These are phyloP conservation scores for Nasonia giraulti DNA, from an alignment of 1,140 invertebrate species.

Conservation along the genomic window DNA sequence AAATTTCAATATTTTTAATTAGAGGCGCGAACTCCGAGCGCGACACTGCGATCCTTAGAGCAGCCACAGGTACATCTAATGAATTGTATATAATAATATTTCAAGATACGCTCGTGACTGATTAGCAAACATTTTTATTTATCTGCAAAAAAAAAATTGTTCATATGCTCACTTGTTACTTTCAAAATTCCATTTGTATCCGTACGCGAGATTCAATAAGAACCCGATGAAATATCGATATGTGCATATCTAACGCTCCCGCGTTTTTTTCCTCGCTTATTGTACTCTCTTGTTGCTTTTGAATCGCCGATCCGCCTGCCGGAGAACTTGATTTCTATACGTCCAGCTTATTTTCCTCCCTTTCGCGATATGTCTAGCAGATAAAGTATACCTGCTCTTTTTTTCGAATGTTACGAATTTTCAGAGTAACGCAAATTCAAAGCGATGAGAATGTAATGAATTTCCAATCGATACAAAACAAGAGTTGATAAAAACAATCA, in stretches of 20 bases:
- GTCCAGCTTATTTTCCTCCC: not conserved
- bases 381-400: not conserved
- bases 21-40: too few relatives aligned
- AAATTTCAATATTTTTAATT: too few relatives aligned
- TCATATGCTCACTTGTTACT: not conserved
- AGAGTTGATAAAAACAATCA: too few relatives aligned
- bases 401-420: not conserved
- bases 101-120: too few relatives aligned
- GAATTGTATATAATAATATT: too few relatives aligned
- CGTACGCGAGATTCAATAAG: not conserved
- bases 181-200: not conserved
- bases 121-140: not conserved
- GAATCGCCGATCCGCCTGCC: not conserved
- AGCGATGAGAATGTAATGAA: not conserved
- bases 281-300: not conserved
- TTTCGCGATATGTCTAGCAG: not conserved
- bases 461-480: too few relatives aligned
- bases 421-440: not conserved
- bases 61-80: too few relatives aligned
- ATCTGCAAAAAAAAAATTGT: not conserved
- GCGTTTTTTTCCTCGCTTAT: constrained; percentile 2
- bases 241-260: not conserved
- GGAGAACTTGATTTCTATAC: not conserved
- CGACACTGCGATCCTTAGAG: too few relatives aligned
- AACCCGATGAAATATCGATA: constrained; percentile 18